These are phyloP conservation scores for Pandion haliaetus DNA, from an alignment of 2,113 vertebrate genomes.

Conservation along the genomic window DNA sequence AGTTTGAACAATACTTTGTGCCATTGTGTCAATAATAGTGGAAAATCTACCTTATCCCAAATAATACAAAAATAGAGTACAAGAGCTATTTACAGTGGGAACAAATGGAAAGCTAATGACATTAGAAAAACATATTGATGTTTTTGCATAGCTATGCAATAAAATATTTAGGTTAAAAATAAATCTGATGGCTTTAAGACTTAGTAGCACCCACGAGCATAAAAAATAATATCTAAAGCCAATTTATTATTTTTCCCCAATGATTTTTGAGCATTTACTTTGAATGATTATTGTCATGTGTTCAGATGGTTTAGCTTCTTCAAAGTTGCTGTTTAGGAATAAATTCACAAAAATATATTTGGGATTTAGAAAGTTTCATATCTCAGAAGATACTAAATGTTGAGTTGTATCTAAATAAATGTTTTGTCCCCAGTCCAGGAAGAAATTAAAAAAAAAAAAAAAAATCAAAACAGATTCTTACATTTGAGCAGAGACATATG, in stretches of 20 bases:
- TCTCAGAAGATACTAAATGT: background rate
- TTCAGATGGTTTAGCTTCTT: background rate
- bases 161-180: background rate
- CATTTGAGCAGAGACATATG: conserved; percentile 66
- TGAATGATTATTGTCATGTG: background rate
- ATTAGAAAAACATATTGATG: background rate
- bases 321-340: background rate
- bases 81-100: background rate
- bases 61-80: background rate
- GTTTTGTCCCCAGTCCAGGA: conserved; percentile 39
- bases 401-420: background rate
- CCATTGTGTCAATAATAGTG: rapidly evolving
- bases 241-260: background rate
- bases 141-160: background rate
- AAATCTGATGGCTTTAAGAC: background rate
- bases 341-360: background rate
- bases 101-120: background rate
- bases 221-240: background rate
- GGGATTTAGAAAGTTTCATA: background rate
- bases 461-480: conserved; percentile 42
- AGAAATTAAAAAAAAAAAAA: background rate
- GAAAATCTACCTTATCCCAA: background rate
- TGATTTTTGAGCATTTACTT: background rate
- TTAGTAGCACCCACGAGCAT: background rate
- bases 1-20: background rate